A percentile compares a stretch with the other conserved stretches of the same genome.
Conservation (phyloP, 2,888 invertebrate genomes). For the Polymixis lichenea region DNA sequence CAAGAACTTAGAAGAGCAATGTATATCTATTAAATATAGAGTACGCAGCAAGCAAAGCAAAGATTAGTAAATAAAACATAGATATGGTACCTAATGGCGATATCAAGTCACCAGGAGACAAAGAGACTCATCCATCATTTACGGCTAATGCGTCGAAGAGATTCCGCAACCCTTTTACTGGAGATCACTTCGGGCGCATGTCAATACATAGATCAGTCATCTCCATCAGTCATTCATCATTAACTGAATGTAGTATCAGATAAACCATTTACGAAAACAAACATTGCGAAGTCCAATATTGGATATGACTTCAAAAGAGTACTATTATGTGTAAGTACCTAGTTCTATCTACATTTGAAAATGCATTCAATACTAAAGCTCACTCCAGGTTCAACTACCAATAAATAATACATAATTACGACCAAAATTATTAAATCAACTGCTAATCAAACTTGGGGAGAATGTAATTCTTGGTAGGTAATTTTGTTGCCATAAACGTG, state of each 20-base stretch:
- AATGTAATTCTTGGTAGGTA: neutral
- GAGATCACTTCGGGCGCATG: slow-evolving; percentile 65
- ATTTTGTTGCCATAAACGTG: slow-evolving; percentile 5
- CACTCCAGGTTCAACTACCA: neutral
- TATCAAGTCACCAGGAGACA: slow-evolving; percentile 76
- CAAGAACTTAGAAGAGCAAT: slow-evolving; percentile 12
- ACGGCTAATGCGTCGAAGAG: slow-evolving; percentile 80
- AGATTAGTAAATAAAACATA: slow-evolving; percentile 53
- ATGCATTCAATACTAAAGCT: neutral
- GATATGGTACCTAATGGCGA: slow-evolving; percentile 74
- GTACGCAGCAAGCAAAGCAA: slow-evolving; percentile 27
- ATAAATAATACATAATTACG: neutral
- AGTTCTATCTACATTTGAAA: neutral
- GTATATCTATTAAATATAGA: slow-evolving; percentile 36
- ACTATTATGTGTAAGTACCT: neutral
- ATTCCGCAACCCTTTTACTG: slow-evolving; percentile 83
- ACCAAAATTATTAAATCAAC: neutral
- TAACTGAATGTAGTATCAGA: slow-evolving; percentile 38
- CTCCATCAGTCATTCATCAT: slow-evolving; percentile 59
- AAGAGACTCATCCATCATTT: slow-evolving; percentile 85
- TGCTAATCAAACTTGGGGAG: slow-evolving; percentile 2
- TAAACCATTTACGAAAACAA: slow-evolving; percentile 27
- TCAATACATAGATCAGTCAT: slow-evolving; percentile 75
- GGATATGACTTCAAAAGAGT: neutral
- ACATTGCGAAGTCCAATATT: slow-evolving; percentile 1